These are phyloP conservation scores for Ips typographus DNA, from an alignment of 1,140 invertebrate species.

Conservation along the genomic window DNA sequence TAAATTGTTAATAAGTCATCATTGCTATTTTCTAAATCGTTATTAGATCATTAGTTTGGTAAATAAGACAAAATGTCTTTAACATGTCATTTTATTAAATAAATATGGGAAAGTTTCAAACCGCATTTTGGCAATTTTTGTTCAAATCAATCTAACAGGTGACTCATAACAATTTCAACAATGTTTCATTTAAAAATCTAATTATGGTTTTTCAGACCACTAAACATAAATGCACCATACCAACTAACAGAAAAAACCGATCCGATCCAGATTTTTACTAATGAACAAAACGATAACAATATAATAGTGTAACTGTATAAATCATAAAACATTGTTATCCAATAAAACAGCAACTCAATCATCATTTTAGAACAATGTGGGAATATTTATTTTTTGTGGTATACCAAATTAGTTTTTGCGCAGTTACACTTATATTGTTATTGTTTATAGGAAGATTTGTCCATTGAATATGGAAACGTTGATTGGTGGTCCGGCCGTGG, in stretches of 20 bases:
- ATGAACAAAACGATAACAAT: neutral
- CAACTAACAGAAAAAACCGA: conserved; percentile 20
- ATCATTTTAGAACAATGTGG: neutral
- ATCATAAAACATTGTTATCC: neutral
- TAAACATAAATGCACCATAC: conserved; percentile 10
- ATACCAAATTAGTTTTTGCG: neutral
- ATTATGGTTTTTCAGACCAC: conserved; percentile 4
- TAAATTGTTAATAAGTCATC: too few species aligned
- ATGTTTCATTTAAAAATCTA: too few species aligned
- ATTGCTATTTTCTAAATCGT: too few species aligned
- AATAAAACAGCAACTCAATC: conserved; percentile 23
- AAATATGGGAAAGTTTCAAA: too few species aligned
- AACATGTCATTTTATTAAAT: too few species aligned
- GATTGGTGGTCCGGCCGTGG: conserved; percentile 26
- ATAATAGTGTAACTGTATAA: conserved; percentile 6
- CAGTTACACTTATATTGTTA: conserved; percentile 12
- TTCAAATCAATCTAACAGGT: too few species aligned
- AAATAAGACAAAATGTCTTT: too few species aligned
- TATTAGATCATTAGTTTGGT: too few species aligned
- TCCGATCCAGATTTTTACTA: conserved; percentile 26
- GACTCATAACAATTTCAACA: too few species aligned
- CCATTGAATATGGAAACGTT: conserved; percentile 28
- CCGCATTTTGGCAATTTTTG: too few species aligned
- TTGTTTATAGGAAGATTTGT: conserved; percentile 21
- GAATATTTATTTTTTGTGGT: too few species aligned